Conservation (phyloP, 2,888 invertebrate genomes). For the Mesoligia furuncula region DNA sequence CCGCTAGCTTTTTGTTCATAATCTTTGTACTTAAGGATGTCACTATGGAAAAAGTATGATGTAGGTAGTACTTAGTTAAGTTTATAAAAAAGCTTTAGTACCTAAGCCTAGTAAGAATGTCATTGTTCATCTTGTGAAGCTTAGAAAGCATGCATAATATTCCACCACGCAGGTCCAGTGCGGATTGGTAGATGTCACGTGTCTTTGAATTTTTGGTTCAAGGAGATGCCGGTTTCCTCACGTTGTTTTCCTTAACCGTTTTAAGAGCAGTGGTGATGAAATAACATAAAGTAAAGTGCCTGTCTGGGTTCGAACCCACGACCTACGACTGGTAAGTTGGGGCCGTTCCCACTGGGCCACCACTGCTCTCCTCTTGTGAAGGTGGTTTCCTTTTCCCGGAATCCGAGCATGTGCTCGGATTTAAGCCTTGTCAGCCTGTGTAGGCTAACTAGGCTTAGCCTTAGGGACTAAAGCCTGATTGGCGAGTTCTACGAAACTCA, state of each 20-base stretch:
- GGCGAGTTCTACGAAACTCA: neutral
- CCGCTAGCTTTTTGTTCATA: constrained; percentile 47
- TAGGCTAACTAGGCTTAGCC: neutral
- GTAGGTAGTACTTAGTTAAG: neutral
- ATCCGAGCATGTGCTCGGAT: neutral
- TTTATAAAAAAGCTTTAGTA: neutral
- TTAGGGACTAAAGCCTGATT: neutral
- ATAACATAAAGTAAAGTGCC: neutral
- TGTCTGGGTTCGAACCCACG: neutral
- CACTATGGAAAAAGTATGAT: neutral
- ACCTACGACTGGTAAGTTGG: neutral
- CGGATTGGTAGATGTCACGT: neutral
- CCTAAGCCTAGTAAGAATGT: neutral
- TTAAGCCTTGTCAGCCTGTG: neutral
- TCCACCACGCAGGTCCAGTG: neutral
- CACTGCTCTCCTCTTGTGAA: neutral
- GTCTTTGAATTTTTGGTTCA: neutral
- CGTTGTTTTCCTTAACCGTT: neutral
- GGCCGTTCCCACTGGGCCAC: neutral
- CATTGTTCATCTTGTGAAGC: neutral
- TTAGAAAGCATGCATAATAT: neutral
- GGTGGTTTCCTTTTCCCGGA: neutral
- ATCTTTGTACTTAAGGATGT: neutral
- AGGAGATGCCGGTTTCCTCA: neutral
- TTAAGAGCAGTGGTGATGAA: neutral